Base-by-base conservation (phyloP, 2,797 vertebrate genomes). In the Allobates femoralis region DNA sequence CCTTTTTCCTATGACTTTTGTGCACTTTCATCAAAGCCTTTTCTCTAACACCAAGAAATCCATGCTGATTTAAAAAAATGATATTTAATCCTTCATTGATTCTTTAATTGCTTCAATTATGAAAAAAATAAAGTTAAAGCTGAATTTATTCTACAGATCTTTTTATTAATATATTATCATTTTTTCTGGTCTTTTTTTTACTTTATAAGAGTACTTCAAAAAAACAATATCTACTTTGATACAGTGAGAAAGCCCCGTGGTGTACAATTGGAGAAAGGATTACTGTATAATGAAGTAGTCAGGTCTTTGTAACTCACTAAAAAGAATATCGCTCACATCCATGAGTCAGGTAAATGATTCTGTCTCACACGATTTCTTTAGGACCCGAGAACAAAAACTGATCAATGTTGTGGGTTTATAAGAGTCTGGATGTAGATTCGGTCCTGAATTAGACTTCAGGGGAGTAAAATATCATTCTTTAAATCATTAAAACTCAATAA, bases 221-320 rank as follows among this genome's bases (percentile, higher is more conserved):
- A 46, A 78, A 78, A 78, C 74, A 75, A 51, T 50, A 75, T 53
- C n/a, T 74, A 26, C 37, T 74, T 14, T 46, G 41, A 74, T 28
- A 50, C 15, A 30, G n/a, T 32, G 18, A 76, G 10, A 76, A 32
- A 55, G 12, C 74, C 74, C 53, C 30, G 58, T 21, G 32, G 53
- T 19, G 75, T 51, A 77, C 50, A 34, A 76, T 46, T 32, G 75
- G 53, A 56, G 58, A 56, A 78, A 78, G 55, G 37, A 55, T 55
- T 19, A 46, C 41, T 46, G 41, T 46, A 55, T 30, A 76, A 55
- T 55, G n/a, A 55, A 76, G 30, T 55, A 53, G 74, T 76, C n/a
- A 55, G 18, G 46, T 28, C 73, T 53, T 50, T 75, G 73, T 75
- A 51, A 75, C 26, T 28, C 15, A 15, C n/a, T 75, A 51, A 50